Evolutionary conservation across 2,797 vertebrate species (phyloP), one percentile per base, ranked within the genome.

Genomic region (Valencia hispanica): DNA sequence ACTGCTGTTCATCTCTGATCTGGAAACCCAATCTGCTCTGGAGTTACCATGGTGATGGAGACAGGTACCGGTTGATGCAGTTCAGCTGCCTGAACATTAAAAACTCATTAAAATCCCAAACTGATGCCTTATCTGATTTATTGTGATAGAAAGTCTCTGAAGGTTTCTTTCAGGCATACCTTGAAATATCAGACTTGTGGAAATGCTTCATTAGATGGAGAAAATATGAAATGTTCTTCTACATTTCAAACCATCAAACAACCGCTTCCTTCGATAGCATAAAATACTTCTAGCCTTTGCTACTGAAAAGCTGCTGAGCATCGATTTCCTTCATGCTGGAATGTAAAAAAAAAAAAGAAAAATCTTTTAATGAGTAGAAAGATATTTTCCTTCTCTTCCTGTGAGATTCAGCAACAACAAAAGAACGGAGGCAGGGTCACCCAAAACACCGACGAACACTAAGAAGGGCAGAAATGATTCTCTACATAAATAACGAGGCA

Each of bases 391-490:
- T 32, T 20, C 55, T 61, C 32, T 63, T 36, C 32, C 32, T 9
- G 30, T 63, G 32, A 36, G 32, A 34, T 34, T 63, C 18, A 47
- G 11, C 45, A 39, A 65, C 17, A 39, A 39, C 32, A 65, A 36
- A 36, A 36, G 34, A 41, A 25, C 22, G 6, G 32, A 63, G 30
- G 17, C 32, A 17, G 18, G 8, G 17, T 2, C 30, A 15, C 57
- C 22, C 22, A 20, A 66, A 66, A 22, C 4, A 41, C 2, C 4
- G n/a, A n/a, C 51, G 18, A 22, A 22, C 18, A 25, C n/a, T 6
- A 30, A 47, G 66, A 43, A 48, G 41, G 48, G 73, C 66, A 48
- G 39, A 66, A 83, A 77, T 73, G 18, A 59, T 45, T 68, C 41
- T 69, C 66, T 65, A 20, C 30, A 57, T 59, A 32, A 43, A n/a